These are phyloP conservation scores for Huso huso DNA, from an alignment of 2,797 vertebrate genomes.

Conservation along the genomic window DNA sequence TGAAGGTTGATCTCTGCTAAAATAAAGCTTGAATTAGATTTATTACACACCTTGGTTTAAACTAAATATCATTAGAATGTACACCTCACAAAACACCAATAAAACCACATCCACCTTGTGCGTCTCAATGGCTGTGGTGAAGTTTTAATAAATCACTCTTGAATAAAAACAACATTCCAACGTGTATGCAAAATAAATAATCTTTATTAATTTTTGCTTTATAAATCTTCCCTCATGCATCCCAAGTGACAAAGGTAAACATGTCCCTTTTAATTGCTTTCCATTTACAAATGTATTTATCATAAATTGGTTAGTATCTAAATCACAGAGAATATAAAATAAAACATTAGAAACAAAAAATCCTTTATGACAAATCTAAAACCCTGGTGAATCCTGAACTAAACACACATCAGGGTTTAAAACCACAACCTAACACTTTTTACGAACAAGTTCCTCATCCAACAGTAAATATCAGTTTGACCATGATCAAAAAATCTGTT, in stretches of 20 bases:
- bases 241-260: slow-evolving; percentile 51
- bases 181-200: slow-evolving; percentile 92
- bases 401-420: not conserved
- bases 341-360: slow-evolving; percentile 8
- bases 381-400: too few species aligned
- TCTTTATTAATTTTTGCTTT: slow-evolving; percentile 83
- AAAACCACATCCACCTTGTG: too few species aligned
- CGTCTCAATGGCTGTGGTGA: too few species aligned
- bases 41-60: too few species aligned
- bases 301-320: slow-evolving; percentile 30
- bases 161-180: slow-evolving; percentile 25
- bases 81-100: too few species aligned
- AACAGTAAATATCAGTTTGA: too few species aligned
- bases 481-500: too few species aligned
- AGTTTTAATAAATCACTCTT: not conserved
- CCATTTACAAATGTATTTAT: slow-evolving; percentile 18
- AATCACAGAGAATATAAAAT: slow-evolving; percentile 10
- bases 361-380: not conserved
- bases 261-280: slow-evolving; percentile 44
- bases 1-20: too few species aligned
- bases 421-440: not conserved
- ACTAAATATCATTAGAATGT: too few species aligned
- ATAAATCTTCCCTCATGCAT: slow-evolving; percentile 73
- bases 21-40: too few species aligned
- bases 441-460: too few species aligned